phyloP scores from a whole-genome alignment of 2,888 invertebrate genomes.

The Xestia xanthographa region DNA sequence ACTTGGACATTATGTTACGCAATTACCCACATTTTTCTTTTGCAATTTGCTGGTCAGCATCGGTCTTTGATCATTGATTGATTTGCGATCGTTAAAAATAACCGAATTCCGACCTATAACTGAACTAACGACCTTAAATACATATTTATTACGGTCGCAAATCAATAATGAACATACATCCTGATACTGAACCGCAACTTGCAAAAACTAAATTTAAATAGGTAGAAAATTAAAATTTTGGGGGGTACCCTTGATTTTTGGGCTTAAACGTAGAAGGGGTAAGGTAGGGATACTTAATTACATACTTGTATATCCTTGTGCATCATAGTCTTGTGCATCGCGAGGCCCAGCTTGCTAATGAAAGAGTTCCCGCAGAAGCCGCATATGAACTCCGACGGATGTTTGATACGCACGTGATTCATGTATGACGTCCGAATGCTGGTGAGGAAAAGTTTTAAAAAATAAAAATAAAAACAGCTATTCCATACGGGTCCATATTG shows the following conservation, averaged over 20 bases:
- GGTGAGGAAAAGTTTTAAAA: neutral
- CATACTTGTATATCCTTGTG: constrained; percentile 78
- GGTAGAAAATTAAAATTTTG: neutral
- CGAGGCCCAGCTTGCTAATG: constrained; percentile 85
- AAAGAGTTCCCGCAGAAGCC: constrained; percentile 87
- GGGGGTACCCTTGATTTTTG: neutral
- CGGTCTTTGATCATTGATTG: no score
- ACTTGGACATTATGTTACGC: no score
- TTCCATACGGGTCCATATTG: no score
- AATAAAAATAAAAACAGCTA: neutral
- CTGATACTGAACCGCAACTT: neutral
- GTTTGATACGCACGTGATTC: constrained; percentile 87
- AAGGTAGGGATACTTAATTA: neutral
- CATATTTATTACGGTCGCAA: neutral
- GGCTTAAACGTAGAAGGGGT: no score
- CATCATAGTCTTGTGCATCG: constrained; percentile 87
- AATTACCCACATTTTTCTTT: no score
- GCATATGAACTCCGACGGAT: constrained; percentile 87
- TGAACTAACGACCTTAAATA: neutral
- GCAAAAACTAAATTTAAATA: neutral
- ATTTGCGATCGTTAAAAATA: neutral
- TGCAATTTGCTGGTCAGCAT: no score
- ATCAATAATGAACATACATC: no score
- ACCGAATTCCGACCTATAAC: no score
- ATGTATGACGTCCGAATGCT: constrained; percentile 88